Percentiles rank a stretch among this genome's conserved stretches.
Conservation (phyloP, 2,888 invertebrate genomes). For the Tridacna gigas region DNA sequence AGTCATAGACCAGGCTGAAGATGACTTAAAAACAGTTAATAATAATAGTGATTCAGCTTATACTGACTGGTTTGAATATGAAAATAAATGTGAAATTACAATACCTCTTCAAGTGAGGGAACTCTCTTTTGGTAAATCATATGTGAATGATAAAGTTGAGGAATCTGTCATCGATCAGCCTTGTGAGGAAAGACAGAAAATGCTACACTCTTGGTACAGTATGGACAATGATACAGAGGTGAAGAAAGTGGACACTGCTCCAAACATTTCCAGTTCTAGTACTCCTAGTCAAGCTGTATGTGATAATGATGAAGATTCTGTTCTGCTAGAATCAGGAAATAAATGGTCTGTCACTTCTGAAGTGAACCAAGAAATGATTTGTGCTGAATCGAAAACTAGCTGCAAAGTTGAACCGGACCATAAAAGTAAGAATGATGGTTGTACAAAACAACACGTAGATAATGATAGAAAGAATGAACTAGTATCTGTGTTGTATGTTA, state of each 20-base stretch:
- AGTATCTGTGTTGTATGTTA: slow-evolving; percentile 49
- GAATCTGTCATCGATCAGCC: neutral
- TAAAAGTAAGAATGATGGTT: slow-evolving; percentile 5
- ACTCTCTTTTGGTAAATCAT: neutral
- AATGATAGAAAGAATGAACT: slow-evolving; percentile 2
- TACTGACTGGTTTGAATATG: slow-evolving; percentile 62
- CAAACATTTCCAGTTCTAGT: neutral
- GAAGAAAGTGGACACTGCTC: slow-evolving; percentile 3
- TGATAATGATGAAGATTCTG: neutral
- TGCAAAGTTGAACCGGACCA: neutral
- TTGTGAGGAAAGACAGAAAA: neutral
- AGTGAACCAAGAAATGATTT: slow-evolving; percentile 1
- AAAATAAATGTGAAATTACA: slow-evolving; percentile 37
- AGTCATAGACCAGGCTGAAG: neutral
- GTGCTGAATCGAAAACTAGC: neutral
- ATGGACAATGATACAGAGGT: slow-evolving; percentile 43
- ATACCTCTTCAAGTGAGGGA: slow-evolving; percentile 24
- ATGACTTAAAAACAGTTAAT: neutral
- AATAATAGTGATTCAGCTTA: neutral
- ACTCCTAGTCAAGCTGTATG: slow-evolving; percentile 27
- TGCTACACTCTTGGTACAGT: slow-evolving; percentile 49
- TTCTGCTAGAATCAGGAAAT: neutral
- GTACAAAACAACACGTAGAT: neutral
- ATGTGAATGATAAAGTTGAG: neutral
- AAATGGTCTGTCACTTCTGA: neutral